phyloP scores from a whole-genome alignment of 2,113 vertebrate species.

The Gallinago paraguaiae region DNA sequence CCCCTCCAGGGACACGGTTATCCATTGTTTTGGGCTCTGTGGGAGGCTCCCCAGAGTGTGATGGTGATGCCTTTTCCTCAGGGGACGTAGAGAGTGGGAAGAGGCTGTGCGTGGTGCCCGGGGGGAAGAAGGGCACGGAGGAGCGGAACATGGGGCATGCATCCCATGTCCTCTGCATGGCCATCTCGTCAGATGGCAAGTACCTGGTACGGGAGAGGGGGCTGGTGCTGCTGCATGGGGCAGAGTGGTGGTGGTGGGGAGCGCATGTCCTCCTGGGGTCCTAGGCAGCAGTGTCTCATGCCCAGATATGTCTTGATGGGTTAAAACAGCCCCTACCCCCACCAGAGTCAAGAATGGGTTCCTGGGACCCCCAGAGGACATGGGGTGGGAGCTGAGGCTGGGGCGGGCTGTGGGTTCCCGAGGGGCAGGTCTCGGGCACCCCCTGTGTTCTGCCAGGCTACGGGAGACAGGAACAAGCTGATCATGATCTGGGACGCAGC shows the following conservation, averaged over 20 bases:
- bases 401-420: neutral
- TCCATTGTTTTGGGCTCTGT: neutral
- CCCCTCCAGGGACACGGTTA: fast-evolving
- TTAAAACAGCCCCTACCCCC: neutral
- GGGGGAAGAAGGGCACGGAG: conserved; percentile 84
- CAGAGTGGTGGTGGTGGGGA: neutral
- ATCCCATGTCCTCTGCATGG: conserved; percentile 87
- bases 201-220: conserved; percentile 82
- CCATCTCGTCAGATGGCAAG: conserved; percentile 93
- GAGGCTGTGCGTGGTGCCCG: conserved; percentile 83
- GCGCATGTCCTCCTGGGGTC: neutral
- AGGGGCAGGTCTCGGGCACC: neutral
- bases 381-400: neutral
- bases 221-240: fast-evolving
- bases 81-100: conserved; percentile 90
- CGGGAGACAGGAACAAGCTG: conserved; percentile 90
- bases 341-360: neutral
- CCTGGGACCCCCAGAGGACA: neutral
- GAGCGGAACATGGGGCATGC: conserved; percentile 84
- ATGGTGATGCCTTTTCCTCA: neutral
- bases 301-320: neutral
- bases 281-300: neutral
- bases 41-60: neutral
- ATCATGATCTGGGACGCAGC: conserved; percentile 93
- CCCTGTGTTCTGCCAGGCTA: conserved; percentile 78